These are phyloP conservation scores for Discoglossus pictus DNA, from an alignment of 2,797 vertebrate genomes.

Conservation along the genomic window DNA sequence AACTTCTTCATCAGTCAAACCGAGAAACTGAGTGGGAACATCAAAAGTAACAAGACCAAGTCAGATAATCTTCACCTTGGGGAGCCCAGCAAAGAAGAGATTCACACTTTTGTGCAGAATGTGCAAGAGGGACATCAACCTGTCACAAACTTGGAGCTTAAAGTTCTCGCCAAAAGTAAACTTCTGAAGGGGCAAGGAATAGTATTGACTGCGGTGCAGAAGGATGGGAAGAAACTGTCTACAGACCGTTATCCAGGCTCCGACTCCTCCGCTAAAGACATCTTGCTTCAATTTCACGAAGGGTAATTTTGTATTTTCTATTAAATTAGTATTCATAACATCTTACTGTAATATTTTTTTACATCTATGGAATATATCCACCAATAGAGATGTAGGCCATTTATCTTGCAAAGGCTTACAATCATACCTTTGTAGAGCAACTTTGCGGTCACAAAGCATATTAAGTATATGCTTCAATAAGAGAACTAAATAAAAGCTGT, in stretches of 20 bases:
- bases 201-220: background rate
- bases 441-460: too few relatives aligned
- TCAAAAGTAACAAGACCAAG: too few relatives aligned
- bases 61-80: background rate
- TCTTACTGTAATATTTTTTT: too few relatives aligned
- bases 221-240: constrained; percentile 1
- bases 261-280: background rate
- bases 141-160: background rate
- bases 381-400: too few relatives aligned
- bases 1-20: background rate
- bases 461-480: too few relatives aligned
- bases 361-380: too few relatives aligned
- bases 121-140: background rate
- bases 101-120: background rate
- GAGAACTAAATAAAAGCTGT: too few relatives aligned
- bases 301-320: background rate
- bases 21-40: background rate
- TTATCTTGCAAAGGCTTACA: too few relatives aligned
- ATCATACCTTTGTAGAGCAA: too few relatives aligned
- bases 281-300: constrained; percentile 1
- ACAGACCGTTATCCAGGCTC: constrained; percentile 10
- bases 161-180: constrained; percentile 3
- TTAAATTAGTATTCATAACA: too few relatives aligned
- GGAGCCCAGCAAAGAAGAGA: background rate
- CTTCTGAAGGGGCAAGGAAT: constrained; percentile 3